Percentiles rank a stretch among this genome's conserved stretches.
Conservation (phyloP, 2,888 invertebrate species). For the Scaptomyza flava region DNA sequence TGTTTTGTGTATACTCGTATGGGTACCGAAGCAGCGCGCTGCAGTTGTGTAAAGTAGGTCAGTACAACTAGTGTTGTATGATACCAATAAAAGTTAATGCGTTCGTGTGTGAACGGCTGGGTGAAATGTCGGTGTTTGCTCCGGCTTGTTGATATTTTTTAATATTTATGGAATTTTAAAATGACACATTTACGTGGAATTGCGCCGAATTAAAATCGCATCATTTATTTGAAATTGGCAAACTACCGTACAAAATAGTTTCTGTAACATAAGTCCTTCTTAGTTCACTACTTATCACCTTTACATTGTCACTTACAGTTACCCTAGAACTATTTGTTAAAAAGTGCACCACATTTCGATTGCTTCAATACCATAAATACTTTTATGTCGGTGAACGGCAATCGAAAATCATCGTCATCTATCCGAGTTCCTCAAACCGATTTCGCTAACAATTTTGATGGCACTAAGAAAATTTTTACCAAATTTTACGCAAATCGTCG, state of each 20-base stretch:
- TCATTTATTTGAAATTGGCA: slow-evolving; percentile 38
- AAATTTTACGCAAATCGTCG: no score
- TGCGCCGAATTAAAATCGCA: slow-evolving; percentile 36
- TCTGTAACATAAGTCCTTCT: background rate
- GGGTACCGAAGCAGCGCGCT: slow-evolving; percentile 27
- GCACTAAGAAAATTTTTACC: no score
- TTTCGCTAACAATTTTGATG: no score
- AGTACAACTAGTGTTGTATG: slow-evolving; percentile 53
- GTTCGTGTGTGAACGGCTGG: slow-evolving; percentile 48
- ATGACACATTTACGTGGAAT: slow-evolving; percentile 60
- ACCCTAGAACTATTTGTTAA: background rate
- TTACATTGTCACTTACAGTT: background rate
- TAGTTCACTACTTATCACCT: background rate
- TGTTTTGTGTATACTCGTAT: slow-evolving; percentile 18
- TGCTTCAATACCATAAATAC: background rate
- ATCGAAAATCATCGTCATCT: no score
- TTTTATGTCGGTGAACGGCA: background rate
- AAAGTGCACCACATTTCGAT: background rate
- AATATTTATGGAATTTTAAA: slow-evolving; percentile 77
- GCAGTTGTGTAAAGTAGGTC: slow-evolving; percentile 68
- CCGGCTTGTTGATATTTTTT: slow-evolving; percentile 75
- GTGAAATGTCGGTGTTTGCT: slow-evolving; percentile 48
- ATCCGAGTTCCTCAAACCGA: no score
- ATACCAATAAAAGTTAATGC: slow-evolving; percentile 77
- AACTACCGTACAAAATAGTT: background rate